A percentile compares a stretch with the other conserved stretches of the same genome.
These are phyloP conservation scores for Xylocopa sonorina DNA, from an alignment of 1,140 invertebrate genomes.

Conservation along the genomic window DNA sequence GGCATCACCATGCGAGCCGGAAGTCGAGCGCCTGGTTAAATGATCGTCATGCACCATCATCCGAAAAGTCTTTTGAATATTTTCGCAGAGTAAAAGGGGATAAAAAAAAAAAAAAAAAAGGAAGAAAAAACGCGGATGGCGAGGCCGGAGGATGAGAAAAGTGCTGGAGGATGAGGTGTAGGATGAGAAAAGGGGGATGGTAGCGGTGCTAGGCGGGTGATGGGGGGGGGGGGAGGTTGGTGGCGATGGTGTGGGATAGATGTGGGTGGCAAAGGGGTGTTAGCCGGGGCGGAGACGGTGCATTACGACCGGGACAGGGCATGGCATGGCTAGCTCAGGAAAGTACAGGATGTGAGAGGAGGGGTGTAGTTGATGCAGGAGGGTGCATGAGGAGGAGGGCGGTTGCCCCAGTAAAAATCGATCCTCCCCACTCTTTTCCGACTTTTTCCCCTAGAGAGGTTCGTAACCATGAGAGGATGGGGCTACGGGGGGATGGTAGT, in stretches of 20 bases:
- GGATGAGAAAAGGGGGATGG: too few species aligned
- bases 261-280: slow-evolving; percentile 55
- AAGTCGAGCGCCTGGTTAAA: slow-evolving; percentile 50
- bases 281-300: slow-evolving; percentile 69
- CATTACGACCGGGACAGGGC: slow-evolving; percentile 77
- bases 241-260: slow-evolving; percentile 50
- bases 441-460: slow-evolving; percentile 80
- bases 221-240: slow-evolving; percentile 32
- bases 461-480: slow-evolving; percentile 64
- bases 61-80: slow-evolving; percentile 68
- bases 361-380: slow-evolving; percentile 69
- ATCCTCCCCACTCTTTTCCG: slow-evolving; percentile 80
- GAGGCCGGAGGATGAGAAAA: slow-evolving; percentile 31
- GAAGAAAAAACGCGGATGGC: slow-evolving; percentile 44
- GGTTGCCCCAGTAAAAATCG: slow-evolving; percentile 82
- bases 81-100: slow-evolving; percentile 61
- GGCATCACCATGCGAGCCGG: slow-evolving; percentile 38
- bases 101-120: too few species aligned
- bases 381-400: slow-evolving; percentile 73
- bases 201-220: too few species aligned
- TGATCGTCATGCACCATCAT: slow-evolving; percentile 65
- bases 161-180: too few species aligned
- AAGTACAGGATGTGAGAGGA: slow-evolving; percentile 75
- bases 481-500: slow-evolving; percentile 59
- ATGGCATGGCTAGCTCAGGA: slow-evolving; percentile 76